Conservation (phyloP, 2,888 invertebrate species). For the Heteromyza rotundicornis region DNA sequence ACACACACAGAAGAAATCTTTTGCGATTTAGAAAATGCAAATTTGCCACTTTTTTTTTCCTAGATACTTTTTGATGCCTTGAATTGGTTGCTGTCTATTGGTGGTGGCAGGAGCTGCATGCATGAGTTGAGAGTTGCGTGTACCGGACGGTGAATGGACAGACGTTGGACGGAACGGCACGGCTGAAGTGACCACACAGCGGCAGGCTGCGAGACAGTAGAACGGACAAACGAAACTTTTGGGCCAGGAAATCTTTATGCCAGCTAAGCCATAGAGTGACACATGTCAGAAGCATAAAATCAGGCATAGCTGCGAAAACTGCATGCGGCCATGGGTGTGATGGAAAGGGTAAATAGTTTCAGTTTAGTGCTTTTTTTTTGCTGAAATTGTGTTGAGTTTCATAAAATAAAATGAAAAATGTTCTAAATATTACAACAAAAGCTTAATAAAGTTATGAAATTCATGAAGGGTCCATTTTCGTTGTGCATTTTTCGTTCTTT, state of each 20-base stretch:
- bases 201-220: conserved; percentile 8
- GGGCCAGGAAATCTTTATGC: conserved; percentile 53
- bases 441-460: conserved; percentile 20
- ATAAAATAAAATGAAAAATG: not conserved
- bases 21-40: conserved; percentile 52
- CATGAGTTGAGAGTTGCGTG: not conserved
- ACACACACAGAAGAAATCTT: conserved; percentile 1
- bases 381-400: not conserved
- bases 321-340: conserved; percentile 7
- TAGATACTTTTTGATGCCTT: too few relatives aligned
- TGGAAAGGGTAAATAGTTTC: not conserved
- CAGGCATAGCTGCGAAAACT: conserved; percentile 46
- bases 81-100: too few relatives aligned
- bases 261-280: conserved; percentile 55
- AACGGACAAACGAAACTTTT: not conserved
- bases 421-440: not conserved
- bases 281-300: conserved; percentile 60
- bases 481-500: too few relatives aligned
- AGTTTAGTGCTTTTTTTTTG: not conserved
- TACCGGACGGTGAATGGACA: not conserved
- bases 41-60: conserved; percentile 39
- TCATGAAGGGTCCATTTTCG: not conserved
- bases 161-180: conserved; percentile 1
- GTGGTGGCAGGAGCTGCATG: not conserved
- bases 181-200: conserved; percentile 19